These are phyloP conservation scores for Xestia xanthographa DNA, from an alignment of 2,888 invertebrate genomes.

Conservation along the genomic window DNA sequence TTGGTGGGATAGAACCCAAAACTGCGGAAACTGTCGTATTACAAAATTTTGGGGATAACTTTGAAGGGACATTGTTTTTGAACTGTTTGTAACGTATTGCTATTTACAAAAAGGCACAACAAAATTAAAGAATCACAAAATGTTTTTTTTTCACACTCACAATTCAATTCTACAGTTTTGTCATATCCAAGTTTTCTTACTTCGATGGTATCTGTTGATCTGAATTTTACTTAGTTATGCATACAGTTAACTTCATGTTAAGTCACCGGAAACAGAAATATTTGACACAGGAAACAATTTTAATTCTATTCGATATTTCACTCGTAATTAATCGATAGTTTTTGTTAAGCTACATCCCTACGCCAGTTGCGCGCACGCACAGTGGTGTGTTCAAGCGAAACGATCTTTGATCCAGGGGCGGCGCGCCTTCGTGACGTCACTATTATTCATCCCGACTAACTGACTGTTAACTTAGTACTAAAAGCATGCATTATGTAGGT, in stretches of 20 bases:
- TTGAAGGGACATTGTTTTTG: conserved; percentile 10
- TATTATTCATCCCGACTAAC: conserved; percentile 76
- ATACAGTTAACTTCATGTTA: not conserved
- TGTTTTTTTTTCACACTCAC: not conserved
- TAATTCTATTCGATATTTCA: conserved; percentile 40
- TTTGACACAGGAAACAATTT: conserved; percentile 40
- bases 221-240: not conserved
- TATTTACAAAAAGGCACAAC: not conserved
- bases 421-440: conserved; percentile 83
- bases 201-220: not conserved
- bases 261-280: not conserved
- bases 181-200: not conserved
- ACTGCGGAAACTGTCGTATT: conserved; percentile 8
- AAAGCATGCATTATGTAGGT: conserved; percentile 64
- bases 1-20: conserved; percentile 13
- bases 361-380: conserved; percentile 68
- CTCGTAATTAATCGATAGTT: conserved; percentile 47
- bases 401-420: conserved; percentile 83
- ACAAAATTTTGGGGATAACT: conserved; percentile 28
- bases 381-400: conserved; percentile 78
- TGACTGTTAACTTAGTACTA: conserved; percentile 68
- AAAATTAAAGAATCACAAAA: not conserved
- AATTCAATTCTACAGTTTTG: not conserved
- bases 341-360: conserved; percentile 72
- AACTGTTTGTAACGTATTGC: conserved; percentile 8